Base-by-base conservation (phyloP, 2,888 invertebrate genomes). In the Hypolimnas misippus region DNA sequence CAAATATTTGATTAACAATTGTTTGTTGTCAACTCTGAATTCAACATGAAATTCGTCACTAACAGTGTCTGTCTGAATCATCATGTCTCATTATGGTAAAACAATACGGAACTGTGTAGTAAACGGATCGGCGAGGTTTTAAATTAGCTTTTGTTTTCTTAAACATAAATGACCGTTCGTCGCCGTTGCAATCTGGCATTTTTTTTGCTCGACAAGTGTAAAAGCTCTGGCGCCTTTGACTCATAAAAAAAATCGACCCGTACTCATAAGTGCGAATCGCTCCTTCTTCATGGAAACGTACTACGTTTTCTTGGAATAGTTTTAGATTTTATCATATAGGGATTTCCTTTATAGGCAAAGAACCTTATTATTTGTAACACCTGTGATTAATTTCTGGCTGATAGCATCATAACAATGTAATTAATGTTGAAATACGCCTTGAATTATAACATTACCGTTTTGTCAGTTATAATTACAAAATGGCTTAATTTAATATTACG, bases 211-310 rank as follows among this genome's bases (percentile, higher is more conserved):
- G 63, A 25, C 51, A 75, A 72, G 68, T 58, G 83, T 90, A 91
- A 91, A 88, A 91, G 89, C 87, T 76, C 79, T 86, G 92, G 92
- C 92, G 91, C 92, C 92, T 86, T 67, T 21, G 59, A 46, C 25
- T 44, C 67, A 58, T 72, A 82, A 87, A 89, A 46, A 91, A 90
- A 86, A 80, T 71, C 61, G 63, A 72, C 57, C 57, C 65, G 70
- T 75, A 75, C 74, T 71, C 77, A 79, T 79, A 83, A 86, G 87
- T 86, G 89, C 88, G 83, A 89, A 86, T 84, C 78, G 78, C 62
- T 67, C n/a, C n/a, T 71, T 63, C 75, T 88, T 90, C 90, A 69
- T 12, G 68, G 89, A 90, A 92, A 72, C 69, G 65, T 72, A 74
- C 70, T 74, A 73, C 67, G 73, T 69, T 81, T 90, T 90, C 89